phyloP scores from a whole-genome alignment of 2,113 vertebrate species.

The Myanophis thanlyinensis region DNA sequence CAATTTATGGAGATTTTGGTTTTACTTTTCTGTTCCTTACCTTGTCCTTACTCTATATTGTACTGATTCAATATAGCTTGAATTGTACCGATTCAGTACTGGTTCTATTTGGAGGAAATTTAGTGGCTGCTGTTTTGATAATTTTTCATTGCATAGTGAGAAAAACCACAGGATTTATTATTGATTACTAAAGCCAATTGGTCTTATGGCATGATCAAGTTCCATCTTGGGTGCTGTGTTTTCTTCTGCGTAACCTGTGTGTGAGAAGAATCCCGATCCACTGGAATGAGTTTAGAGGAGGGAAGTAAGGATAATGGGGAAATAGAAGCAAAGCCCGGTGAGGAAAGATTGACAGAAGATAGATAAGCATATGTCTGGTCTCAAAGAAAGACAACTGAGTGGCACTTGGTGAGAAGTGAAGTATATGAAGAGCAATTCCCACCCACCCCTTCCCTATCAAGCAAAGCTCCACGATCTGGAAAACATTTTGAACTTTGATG shows the following conservation, averaged over 20 bases:
- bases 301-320: not conserved
- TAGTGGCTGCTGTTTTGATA: not conserved
- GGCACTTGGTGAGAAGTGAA: not conserved
- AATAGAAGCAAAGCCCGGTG: not conserved
- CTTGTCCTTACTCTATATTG: not conserved
- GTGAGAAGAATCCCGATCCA: not conserved
- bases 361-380: not conserved
- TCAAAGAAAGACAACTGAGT: not conserved
- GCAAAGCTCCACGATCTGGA: not conserved
- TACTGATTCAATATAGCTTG: not conserved
- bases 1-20: not conserved
- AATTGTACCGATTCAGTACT: not conserved
- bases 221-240: not conserved
- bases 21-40: not conserved
- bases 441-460: not conserved
- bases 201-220: not conserved
- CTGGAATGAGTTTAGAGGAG: not conserved
- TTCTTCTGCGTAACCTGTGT: not conserved
- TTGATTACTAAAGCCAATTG: not conserved
- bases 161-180: not conserved
- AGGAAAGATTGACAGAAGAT: not conserved
- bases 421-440: not conserved
- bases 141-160: not conserved
- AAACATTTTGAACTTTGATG: not conserved
- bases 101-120: not conserved